A percentile compares a stretch with the other conserved stretches of the same genome.
Conservation (phyloP, 2,797 vertebrate genomes). For the Sitta carolinensis region DNA sequence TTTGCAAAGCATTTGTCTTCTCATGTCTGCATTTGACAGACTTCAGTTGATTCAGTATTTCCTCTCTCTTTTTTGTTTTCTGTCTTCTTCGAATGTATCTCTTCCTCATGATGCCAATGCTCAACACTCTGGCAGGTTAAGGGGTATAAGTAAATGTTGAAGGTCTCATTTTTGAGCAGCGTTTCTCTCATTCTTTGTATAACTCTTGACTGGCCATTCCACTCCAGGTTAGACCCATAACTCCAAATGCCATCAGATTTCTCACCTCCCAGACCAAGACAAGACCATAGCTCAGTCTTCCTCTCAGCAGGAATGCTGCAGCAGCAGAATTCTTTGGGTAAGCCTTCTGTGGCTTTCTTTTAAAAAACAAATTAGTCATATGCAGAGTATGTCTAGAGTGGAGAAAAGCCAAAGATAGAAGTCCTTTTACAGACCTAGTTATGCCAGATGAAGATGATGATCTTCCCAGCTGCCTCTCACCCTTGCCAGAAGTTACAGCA, state of each 20-base stretch:
- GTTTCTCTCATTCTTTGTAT: background rate
- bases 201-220: background rate
- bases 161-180: background rate
- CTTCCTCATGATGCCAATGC: background rate
- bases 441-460: constrained; percentile 27
- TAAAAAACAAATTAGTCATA: constrained; percentile 50
- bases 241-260: background rate
- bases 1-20: background rate
- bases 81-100: background rate
- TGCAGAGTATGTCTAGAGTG: constrained; percentile 18
- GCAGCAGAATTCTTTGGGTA: constrained; percentile 36
- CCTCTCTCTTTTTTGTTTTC: background rate
- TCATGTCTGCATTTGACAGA: background rate
- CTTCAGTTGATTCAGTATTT: background rate
- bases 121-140: background rate
- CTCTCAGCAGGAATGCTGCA: background rate
- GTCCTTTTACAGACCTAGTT: constrained; percentile 16
- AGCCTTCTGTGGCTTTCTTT: background rate
- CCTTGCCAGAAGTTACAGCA: constrained; percentile 39
- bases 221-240: background rate
- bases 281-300: background rate
- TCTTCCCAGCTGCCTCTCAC: constrained; percentile 41
- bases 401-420: constrained; percentile 46
- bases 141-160: background rate
- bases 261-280: constrained; percentile 4